Evolutionary conservation across 2,797 vertebrate species (phyloP), one percentile per base, ranked within the genome.

Genomic region (Rachycentron canadum): DNA sequence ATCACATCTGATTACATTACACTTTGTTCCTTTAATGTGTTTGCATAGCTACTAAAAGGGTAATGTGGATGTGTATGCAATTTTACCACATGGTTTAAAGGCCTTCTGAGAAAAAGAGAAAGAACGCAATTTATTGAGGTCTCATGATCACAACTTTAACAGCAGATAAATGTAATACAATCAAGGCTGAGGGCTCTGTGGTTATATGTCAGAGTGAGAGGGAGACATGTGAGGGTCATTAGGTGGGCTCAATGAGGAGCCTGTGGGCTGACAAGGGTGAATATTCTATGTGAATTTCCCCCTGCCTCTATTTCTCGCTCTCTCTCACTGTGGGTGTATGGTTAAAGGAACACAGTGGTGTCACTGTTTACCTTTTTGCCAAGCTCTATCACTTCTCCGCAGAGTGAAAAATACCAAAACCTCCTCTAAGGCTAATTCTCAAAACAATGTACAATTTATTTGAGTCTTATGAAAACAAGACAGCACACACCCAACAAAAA

Each of bases 211-310:
- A 69, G 80, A 86, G 69, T 60, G 59, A 69, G 65, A 79, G 52
- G 63, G 58, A 90, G 73, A 89, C 91, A 94, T 90, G 91, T 92
- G 91, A 92, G 86, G 75, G 77, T 92, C 90, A 91, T 93, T 91
- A 89, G 71, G 69, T 86, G 76, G 67, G 69, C 69, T 82, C 74
- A 74, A 63, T 47, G 55, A 88, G 49, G 55, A 83, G 76, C 75
- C 85, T 41, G 58, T 80, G 74, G 83, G 85, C 75, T 71, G 52
- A 79, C 59, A 50, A 79, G 69, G 49, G 64, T 61, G 45, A 56
- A 81, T 76, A 76, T 79, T 83, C 43, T 82, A 73, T 61, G 49
- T 57, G 69, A 68, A 43, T 79, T 17, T 40, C 49, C 36, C 19
- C 17, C 52, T 47, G 38, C 45, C 40, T 28, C 28, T 26, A 43